These are phyloP conservation scores for Cynaeus angustus DNA, from an alignment of 2,888 invertebrate species.

Conservation along the genomic window DNA sequence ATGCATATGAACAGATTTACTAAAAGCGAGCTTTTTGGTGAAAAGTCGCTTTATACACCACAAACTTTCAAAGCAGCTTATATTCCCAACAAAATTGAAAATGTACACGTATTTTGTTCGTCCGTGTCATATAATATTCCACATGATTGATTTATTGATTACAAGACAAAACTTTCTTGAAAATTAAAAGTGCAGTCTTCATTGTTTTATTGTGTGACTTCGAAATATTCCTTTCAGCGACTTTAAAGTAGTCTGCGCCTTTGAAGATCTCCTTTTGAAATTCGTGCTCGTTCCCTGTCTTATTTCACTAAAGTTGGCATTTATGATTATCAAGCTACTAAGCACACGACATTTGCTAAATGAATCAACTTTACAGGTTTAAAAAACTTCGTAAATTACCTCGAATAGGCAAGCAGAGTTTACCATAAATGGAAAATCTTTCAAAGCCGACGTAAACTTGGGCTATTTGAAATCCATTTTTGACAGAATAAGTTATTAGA, in stretches of 20 bases:
- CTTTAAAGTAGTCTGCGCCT: not conserved
- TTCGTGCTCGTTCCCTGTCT: not conserved
- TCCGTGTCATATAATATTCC: not conserved
- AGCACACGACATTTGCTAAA: constrained; percentile 1
- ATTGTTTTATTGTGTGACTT: not conserved
- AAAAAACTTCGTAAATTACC: not conserved
- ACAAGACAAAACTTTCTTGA: not conserved
- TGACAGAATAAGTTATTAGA: too few relatives aligned
- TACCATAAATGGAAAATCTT: too few relatives aligned
- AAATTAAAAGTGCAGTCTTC: not conserved
- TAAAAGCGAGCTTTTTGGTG: constrained; percentile 18
- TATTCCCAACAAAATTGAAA: constrained; percentile 22
- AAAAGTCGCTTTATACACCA: constrained; percentile 21
- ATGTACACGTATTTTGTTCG: constrained; percentile 15
- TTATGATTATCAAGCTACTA: constrained; percentile 3
- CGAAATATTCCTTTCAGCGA: too few relatives aligned
- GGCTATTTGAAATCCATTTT: too few relatives aligned
- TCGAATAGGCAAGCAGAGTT: too few relatives aligned
- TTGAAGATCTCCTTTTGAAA: constrained; percentile 5
- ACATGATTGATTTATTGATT: not conserved
- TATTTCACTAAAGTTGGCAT: not conserved
- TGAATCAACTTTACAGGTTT: not conserved
- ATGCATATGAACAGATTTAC: constrained; percentile 21
- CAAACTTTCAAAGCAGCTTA: constrained; percentile 23
- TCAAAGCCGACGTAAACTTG: too few relatives aligned